A percentile compares a stretch with the other conserved stretches of the same genome.
Conservation (phyloP, 53 echinoderm and acorn worm species). For the Apostichopus leukothele region DNA sequence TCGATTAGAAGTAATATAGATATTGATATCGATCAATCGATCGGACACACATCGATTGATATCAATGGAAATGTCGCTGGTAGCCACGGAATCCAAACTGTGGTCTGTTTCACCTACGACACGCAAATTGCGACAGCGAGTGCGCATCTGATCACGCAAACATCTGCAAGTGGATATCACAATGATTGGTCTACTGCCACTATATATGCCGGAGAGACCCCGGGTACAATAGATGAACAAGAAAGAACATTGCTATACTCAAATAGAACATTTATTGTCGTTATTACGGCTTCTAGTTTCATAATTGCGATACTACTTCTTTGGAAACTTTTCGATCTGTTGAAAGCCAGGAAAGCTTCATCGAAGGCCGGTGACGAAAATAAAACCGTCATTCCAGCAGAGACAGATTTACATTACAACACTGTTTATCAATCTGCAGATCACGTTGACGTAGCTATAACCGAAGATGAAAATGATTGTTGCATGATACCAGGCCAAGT, state of each 20-base stretch:
- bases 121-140: not conserved
- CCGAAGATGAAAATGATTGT: too few species aligned
- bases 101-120: not conserved
- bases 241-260: not conserved
- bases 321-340: not conserved
- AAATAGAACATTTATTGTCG: not conserved
- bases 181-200: too few species aligned
- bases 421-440: too few species aligned
- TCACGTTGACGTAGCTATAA: too few species aligned
- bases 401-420: too few species aligned
- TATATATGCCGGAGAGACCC: too few species aligned
- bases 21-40: not conserved
- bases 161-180: not conserved
- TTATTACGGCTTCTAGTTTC: not conserved
- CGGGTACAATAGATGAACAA: too few species aligned
- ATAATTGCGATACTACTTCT: not conserved
- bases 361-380: not conserved
- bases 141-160: not conserved
- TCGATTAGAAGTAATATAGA: not conserved
- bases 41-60: not conserved
- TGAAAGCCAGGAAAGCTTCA: not conserved
- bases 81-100: not conserved
- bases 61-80: not conserved
- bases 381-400: too few species aligned
- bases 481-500: too few species aligned